Evolutionary conservation across 1,140 invertebrate species (phyloP), one percentile per base, ranked within the genome.

Genomic region (Penaeus chinensis): DNA sequence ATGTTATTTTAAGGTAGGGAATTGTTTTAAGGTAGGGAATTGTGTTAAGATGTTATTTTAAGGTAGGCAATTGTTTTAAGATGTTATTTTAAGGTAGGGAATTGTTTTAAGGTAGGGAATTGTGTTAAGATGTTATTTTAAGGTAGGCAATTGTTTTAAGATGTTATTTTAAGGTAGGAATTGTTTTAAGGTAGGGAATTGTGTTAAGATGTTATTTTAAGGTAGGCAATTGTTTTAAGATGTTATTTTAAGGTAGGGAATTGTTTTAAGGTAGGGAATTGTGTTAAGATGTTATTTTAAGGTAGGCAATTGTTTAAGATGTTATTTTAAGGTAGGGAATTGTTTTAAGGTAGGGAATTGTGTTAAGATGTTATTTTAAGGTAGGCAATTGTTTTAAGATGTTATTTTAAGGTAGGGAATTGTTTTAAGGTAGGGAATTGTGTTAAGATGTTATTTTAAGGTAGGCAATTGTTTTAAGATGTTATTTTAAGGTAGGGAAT

Each of bases 1-100:
- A 62, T 89, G 89, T 76, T 91, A 91, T 24, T 90, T 93, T 32
- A 92, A 91, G 81, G 91, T 92, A 32, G n/a, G n/a, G n/a, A n/a
- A n/a, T n/a, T n/a, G n/a, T 2, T 32, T 32, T 0, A 32, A 32
- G 32, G 32, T 32, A 2, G 32, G 32, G 32, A 32, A 2, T 32
- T 32, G 32, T 62, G 0, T 32, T 32, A 32, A 32, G 32, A 32
- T 32, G 32, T 32, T 32, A 32, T 2, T 32, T 32, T 32, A 32
- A 32, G 32, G 32, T 32, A 32, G 32, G 32, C 0, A 32, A 32
- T 32, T 32, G 32, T 32, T 32, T 32, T 32, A 24, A 69, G 65
- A 24, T 69, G 24, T 24, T 22, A 69, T 3, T 24, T 24, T 24
- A 69, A 69, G 65, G 65, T 69, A 3, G 3, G 24, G 24, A 22